A percentile compares a stretch with the other conserved stretches of the same genome.
These are phyloP conservation scores for Pedetes capensis DNA, from an alignment of 2,113 vertebrate species.

Conservation along the genomic window DNA sequence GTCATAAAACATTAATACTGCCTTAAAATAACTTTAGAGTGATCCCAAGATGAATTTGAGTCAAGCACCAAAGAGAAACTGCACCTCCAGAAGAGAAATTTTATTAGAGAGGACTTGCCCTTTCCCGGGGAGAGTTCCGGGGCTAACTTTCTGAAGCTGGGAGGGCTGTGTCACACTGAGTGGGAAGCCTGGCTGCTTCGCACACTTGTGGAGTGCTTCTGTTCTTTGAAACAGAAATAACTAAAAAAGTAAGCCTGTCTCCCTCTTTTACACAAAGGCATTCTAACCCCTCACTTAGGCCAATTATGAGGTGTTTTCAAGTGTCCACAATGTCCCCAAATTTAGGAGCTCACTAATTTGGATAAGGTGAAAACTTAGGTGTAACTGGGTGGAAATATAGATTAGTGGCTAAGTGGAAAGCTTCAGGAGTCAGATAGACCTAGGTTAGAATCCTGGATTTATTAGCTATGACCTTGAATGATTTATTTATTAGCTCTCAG, in stretches of 20 bases:
- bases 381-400: not conserved
- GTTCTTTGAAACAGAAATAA: conserved; percentile 64
- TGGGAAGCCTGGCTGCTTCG: conserved; percentile 55
- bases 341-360: not conserved
- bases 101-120: conserved; percentile 62
- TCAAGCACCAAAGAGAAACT: conserved; percentile 45
- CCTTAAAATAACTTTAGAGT: conserved; percentile 71
- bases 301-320: not conserved
- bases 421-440: not conserved
- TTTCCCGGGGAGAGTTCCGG: conserved; percentile 16
- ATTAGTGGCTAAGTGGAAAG: not conserved
- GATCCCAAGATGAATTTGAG: conserved; percentile 65
- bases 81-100: conserved; percentile 62
- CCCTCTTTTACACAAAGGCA: conserved; percentile 56
- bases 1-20: conserved; percentile 77
- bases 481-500: not conserved
- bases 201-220: conserved; percentile 47
- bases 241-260: conserved; percentile 42
- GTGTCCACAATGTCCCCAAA: not conserved
- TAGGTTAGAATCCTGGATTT: not conserved
- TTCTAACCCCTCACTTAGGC: conserved; percentile 61
- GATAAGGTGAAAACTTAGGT: not conserved
- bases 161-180: conserved; percentile 14
- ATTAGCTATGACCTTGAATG: not conserved
- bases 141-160: conserved; percentile 11